Base-by-base conservation (phyloP, 2,888 invertebrate genomes). In the Muschampia plurimacula region DNA sequence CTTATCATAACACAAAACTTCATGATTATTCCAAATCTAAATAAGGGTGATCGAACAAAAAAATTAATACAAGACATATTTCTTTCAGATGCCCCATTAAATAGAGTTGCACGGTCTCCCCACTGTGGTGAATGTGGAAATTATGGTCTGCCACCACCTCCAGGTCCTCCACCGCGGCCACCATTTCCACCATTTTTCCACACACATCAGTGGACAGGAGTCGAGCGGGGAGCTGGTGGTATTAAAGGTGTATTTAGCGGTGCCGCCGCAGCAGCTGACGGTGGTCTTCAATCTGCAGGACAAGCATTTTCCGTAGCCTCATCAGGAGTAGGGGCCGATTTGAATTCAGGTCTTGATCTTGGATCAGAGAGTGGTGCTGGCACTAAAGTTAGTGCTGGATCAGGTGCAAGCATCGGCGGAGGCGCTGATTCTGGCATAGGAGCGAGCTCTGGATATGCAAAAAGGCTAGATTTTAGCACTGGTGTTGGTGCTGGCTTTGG, bases 121-220 rank as follows among this genome's bases (percentile, higher is more conserved):
- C 69, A 77, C 28, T 76, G 71, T 41, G 78, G 75, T 0, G 71
- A 67, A n/a, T 72, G 72, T 67, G 73, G 66, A 59, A 28, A 32
- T 12, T 13, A 66, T 22, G 55, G 62, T 52, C 77, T 75, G 12
- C 74, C 77, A 7, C 77, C 78, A 10, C 77, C 75, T 2, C 76
- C 69, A 52, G 74, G 2, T 74, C 79, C 77, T 8, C 60, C 60
- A 36, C 76, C 65, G 36, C 77, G 76, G 0, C 79, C 77, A 10
- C 77, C 80, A 44, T 76, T 64, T 52, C 77, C 77, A 1, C 79
- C 77, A 15, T 75, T 81, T 41, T 89, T 86, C 76, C 86, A 77
- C 39, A 82, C 89, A 0, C 83, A 85, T n/a, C 86, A 91, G 63
- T 90, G 90, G 90, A 86, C 85, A 32, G 91, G 90, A 2, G 74